Evolutionary conservation across 2,113 vertebrate genomes (phyloP).

Genomic region (Hippoglossus stenolepis): DNA sequence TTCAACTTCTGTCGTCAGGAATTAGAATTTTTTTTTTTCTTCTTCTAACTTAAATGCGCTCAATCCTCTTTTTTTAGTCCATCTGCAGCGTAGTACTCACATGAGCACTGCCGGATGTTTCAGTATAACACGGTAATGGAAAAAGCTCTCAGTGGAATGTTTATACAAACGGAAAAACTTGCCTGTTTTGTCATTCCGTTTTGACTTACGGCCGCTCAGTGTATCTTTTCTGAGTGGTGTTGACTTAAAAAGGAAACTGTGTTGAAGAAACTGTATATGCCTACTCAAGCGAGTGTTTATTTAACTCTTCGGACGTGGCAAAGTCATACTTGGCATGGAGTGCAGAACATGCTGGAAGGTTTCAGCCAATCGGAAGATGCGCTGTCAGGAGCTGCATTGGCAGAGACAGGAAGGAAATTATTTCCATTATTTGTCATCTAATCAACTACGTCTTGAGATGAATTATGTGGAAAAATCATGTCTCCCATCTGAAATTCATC

Average conservation of each 20-base stretch:
- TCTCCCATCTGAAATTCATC: constrained; percentile 26
- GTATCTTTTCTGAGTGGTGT: constrained; percentile 67
- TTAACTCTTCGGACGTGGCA: constrained; percentile 52
- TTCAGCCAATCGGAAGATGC: constrained; percentile 19
- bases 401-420: constrained; percentile 36
- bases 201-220: constrained; percentile 57
- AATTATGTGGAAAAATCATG: constrained; percentile 17
- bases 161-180: constrained; percentile 41
- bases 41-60: not conserved
- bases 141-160: constrained; percentile 44
- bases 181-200: constrained; percentile 60
- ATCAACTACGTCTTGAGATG: constrained; percentile 5
- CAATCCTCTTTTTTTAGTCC: constrained; percentile 2
- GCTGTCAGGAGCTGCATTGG: constrained; percentile 31
- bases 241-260: constrained; percentile 71
- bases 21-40: not conserved
- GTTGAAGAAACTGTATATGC: constrained; percentile 48
- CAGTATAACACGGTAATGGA: constrained; percentile 33
- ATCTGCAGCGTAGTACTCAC: not conserved
- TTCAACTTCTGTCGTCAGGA: constrained; percentile 20
- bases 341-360: constrained; percentile 30
- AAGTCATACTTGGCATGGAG: constrained; percentile 37
- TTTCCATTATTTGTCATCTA: constrained; percentile 31
- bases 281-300: constrained; percentile 58
- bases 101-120: constrained; percentile 23